Conservation (phyloP, 2,888 invertebrate genomes). For the Callimorpha dominula region DNA sequence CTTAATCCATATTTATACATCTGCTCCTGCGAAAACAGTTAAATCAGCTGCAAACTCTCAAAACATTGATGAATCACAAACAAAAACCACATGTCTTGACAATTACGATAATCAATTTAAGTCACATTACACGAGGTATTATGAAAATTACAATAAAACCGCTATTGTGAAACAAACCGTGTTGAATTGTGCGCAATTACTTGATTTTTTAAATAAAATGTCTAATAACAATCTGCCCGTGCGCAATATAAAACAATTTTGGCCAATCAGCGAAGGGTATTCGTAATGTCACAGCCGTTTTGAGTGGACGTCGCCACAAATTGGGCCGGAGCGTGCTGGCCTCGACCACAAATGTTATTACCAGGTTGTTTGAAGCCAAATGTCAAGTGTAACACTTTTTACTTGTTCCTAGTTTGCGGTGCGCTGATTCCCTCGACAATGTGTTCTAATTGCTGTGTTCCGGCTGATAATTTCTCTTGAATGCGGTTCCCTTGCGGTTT, state of each 20-base stretch:
- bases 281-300: conserved; percentile 40
- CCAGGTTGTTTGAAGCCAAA: conserved; percentile 46
- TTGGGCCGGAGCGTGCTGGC: conserved; percentile 36
- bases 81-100: conserved; percentile 33
- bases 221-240: conserved; percentile 5
- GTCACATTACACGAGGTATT: conserved; percentile 44
- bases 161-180: conserved; percentile 33
- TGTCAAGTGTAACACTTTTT: conserved; percentile 53
- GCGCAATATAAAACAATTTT: conserved; percentile 26
- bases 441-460: conserved; percentile 68
- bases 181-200: conserved; percentile 35
- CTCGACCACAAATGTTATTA: conserved; percentile 49
- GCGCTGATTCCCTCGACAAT: conserved; percentile 65
- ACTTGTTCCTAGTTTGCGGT: conserved; percentile 46
- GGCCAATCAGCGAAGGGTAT: conserved; percentile 18
- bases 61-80: conserved; percentile 9
- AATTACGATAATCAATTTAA: conserved; percentile 43
- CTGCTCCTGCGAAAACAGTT: background rate
- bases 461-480: conserved; percentile 39
- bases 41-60: background rate
- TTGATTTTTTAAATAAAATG: conserved; percentile 1
- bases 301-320: conserved; percentile 47
- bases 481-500: conserved; percentile 45
- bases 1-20: background rate
- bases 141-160: conserved; percentile 32